A percentile compares a stretch with the other conserved stretches of the same genome.
Evolutionary conservation across 2,113 vertebrate species (phyloP).

Genomic region (Leptocoma aspasia): DNA sequence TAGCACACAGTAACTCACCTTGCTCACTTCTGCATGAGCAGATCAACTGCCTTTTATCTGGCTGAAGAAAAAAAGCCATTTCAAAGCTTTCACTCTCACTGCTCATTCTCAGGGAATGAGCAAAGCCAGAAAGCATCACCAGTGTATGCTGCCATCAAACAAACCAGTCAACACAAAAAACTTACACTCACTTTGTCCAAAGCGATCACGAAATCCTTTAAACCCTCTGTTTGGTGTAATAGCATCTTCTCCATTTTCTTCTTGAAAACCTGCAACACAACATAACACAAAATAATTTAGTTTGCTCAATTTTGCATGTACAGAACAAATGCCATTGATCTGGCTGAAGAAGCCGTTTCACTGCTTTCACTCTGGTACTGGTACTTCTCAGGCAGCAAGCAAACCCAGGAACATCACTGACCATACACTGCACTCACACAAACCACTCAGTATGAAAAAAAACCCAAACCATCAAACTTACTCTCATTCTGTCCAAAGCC

Average conservation of each 20-base stretch:
- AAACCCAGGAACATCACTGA: background rate
- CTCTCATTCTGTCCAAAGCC: conserved; percentile 27
- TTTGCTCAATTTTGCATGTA: no score
- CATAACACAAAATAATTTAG: no score
- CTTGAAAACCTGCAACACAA: background rate
- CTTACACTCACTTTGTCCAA: no score
- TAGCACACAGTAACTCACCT: background rate
- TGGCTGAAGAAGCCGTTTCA: no score
- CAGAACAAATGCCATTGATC: no score
- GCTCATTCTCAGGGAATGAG: no score
- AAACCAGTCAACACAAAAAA: background rate
- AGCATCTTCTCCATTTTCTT: background rate
- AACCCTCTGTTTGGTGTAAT: no score
- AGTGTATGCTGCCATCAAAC: no score
- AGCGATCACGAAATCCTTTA: no score
- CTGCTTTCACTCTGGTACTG: no score
- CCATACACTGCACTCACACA: background rate
- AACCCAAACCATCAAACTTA: background rate
- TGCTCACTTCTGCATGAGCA: background rate
- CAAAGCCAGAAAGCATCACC: background rate
- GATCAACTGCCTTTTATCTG: background rate
- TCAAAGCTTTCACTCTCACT: background rate
- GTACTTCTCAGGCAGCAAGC: background rate
- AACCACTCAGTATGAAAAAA: background rate
- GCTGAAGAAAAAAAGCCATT: background rate